phyloP scores from a whole-genome alignment of 2,113 vertebrate genomes.

The Ciconia boyciana region DNA sequence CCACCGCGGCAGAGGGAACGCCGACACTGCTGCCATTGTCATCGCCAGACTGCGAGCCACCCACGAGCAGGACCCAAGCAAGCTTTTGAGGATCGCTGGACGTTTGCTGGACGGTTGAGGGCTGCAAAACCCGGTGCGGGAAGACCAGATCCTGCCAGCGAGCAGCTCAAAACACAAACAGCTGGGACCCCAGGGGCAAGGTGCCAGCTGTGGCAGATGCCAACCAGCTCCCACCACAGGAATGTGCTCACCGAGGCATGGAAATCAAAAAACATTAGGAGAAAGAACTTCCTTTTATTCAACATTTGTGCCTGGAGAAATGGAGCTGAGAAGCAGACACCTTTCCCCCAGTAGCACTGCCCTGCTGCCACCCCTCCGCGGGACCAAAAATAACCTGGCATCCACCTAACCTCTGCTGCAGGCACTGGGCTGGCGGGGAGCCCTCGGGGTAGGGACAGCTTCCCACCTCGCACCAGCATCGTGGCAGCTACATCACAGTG shows the following conservation, averaged over 20 bases:
- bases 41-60: background rate
- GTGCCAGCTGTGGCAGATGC: background rate
- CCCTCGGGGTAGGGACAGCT: background rate
- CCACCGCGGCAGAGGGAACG: background rate
- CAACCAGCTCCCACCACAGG: conserved; percentile 16
- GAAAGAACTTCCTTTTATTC: conserved; percentile 24
- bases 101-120: background rate
- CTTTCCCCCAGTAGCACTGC: background rate
- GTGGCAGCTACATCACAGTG: background rate
- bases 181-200: background rate
- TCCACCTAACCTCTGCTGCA: background rate
- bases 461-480: background rate
- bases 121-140: conserved; percentile 70
- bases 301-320: background rate
- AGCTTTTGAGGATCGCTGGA: background rate
- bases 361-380: background rate
- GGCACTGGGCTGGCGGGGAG: background rate
- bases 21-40: conserved; percentile 35
- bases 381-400: background rate
- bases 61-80: background rate
- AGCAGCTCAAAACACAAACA: conserved; percentile 24
- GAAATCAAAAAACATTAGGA: background rate
- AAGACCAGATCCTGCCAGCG: conserved; percentile 68
- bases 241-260: background rate
- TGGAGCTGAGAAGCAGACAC: background rate